These are phyloP conservation scores for Ditylenchus weischeri DNA, from an alignment of 2,888 invertebrate genomes.

Conservation along the genomic window DNA sequence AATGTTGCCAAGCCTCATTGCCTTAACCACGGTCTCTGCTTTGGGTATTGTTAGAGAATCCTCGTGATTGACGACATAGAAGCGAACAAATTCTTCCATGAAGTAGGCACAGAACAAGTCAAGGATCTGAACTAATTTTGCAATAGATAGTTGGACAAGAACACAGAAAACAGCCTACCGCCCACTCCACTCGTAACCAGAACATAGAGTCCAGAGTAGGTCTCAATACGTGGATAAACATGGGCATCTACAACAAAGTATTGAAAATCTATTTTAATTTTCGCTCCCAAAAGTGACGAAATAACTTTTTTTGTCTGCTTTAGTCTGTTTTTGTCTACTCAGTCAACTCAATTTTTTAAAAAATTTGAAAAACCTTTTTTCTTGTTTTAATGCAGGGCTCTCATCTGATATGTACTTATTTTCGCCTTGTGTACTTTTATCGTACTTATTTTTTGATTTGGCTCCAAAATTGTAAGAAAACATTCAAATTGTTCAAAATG, in stretches of 20 bases:
- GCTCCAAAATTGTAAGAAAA: too few species aligned
- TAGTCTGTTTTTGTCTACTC: too few species aligned
- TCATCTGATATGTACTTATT: too few species aligned
- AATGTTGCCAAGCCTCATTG: constrained; percentile 11
- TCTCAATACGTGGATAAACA: constrained; percentile 21
- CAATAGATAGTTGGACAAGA: constrained; percentile 3
- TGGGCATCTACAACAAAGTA: constrained; percentile 23
- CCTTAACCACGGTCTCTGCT: not conserved
- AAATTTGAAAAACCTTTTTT: too few species aligned
- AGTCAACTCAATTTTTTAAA: too few species aligned
- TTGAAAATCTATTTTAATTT: constrained; percentile 11
- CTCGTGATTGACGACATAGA: constrained; percentile 15
- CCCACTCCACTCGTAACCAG: constrained; percentile 19
- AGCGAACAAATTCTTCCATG: constrained; percentile 19
- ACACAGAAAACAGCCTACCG: constrained; percentile 9
- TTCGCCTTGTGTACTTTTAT: too few species aligned
- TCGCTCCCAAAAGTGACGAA: not conserved
- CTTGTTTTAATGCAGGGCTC: too few species aligned
- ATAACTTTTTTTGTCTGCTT: too few species aligned
- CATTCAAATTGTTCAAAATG: too few species aligned
- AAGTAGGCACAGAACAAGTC: constrained; percentile 23
- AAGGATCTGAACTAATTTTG: constrained; percentile 22
- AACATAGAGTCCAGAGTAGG: constrained; percentile 10
- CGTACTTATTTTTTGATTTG: too few species aligned
- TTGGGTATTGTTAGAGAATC: too few species aligned